Conservation (phyloP, 2,113 vertebrate genomes). For the Spizaetus ornatus region DNA sequence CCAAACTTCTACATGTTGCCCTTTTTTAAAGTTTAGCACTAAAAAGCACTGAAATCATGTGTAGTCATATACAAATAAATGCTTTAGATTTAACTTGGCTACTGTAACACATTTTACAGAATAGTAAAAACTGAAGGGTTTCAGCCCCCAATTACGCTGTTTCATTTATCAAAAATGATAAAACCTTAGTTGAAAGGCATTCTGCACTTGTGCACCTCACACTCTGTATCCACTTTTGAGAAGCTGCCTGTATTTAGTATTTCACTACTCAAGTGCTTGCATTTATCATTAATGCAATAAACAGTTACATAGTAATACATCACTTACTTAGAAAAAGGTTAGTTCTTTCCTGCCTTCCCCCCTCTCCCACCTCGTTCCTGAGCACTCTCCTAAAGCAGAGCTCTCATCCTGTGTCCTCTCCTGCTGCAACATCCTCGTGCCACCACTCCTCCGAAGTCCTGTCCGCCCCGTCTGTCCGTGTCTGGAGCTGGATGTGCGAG, state of each 20-base stretch:
- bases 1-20: not conserved
- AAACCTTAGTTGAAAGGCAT: not conserved
- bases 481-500: fast-evolving
- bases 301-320: not conserved
- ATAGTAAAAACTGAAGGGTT: not conserved
- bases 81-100: not conserved
- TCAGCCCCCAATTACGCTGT: not conserved
- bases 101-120: not conserved
- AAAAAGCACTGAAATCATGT: not conserved
- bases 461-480: not conserved
- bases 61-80: not conserved
- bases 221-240: not conserved
- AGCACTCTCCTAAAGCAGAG: not conserved
- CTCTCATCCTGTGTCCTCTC: not conserved
- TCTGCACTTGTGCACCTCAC: not conserved
- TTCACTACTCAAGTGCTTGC: not conserved
- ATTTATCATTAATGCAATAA: not conserved
- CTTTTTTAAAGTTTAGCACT: not conserved
- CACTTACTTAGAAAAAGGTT: not conserved
- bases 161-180: not conserved
- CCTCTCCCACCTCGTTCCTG: not conserved
- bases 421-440: not conserved
- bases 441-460: fast-evolving
- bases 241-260: not conserved
- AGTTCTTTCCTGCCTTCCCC: not conserved